Evolutionary conservation across 2,113 vertebrate species (phyloP).

Genomic region (Sinosuthora webbiana): DNA sequence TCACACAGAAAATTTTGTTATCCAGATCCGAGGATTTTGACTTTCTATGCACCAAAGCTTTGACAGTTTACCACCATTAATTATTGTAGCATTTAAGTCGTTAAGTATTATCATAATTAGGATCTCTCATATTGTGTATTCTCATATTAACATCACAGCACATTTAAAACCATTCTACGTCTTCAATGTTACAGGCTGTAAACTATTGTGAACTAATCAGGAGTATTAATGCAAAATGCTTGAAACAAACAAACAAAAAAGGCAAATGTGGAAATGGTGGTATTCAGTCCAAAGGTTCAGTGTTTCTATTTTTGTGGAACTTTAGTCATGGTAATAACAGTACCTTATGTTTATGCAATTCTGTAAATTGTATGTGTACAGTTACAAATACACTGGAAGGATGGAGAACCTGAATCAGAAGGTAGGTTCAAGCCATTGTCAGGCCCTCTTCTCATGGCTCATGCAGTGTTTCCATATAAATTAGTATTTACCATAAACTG

Average conservation of each 20-base stretch:
- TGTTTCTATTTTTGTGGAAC: conserved; percentile 68
- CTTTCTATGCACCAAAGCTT: conserved; percentile 47
- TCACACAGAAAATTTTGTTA: conserved; percentile 17
- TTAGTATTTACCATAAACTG: conserved; percentile 38
- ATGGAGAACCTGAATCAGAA: conserved; percentile 57
- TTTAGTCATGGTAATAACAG: conserved; percentile 40
- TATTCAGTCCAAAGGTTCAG: conserved; percentile 54
- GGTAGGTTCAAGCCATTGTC: conserved; percentile 63
- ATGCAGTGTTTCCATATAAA: conserved; percentile 51
- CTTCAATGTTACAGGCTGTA: conserved; percentile 40
- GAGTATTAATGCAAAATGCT: conserved; percentile 51
- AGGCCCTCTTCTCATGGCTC: conserved; percentile 43
- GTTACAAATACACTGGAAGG: conserved; percentile 52
- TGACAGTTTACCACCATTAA: conserved; percentile 31
- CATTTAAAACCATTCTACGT: neutral
- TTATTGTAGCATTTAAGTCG: conserved; percentile 22
- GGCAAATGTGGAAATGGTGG: conserved; percentile 54
- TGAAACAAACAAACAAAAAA: neutral
- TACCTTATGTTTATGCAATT: conserved; percentile 67
- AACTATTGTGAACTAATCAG: conserved; percentile 41
- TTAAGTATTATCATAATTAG: neutral
- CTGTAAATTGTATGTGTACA: conserved; percentile 68
- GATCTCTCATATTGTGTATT: neutral
- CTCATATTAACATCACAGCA: neutral
- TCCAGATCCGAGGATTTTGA: neutral